Evolutionary conservation across 2,888 invertebrate species (phyloP), one percentile per base, ranked within the genome.

Genomic region (Drosophila mercatorum): DNA sequence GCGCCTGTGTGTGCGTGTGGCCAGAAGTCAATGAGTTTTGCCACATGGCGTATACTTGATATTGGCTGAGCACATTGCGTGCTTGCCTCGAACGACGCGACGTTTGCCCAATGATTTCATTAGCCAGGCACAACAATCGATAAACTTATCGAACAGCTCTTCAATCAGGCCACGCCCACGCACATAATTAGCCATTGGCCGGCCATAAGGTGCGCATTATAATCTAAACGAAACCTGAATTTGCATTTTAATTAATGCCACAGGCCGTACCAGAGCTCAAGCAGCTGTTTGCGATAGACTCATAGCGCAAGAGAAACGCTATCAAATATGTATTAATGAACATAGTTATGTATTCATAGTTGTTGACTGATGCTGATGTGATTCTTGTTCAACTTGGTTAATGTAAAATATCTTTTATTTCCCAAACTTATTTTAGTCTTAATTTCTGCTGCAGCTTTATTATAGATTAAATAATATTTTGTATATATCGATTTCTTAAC

Each of bases 11-110:
- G 40, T 28, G 36, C 55, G 61, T 72, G 46, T 43, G 55, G 72
- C 53, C 69, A 78, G 72, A 88, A 84, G 87, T 89, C 84, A 89
- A 87, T 84, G 84, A 80, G 72, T 83, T 87, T 76, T 64, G 81
- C 64, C 89, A 87, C 84, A 87, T 83, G 87, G 73, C 83, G 86
- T 83, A 72, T 81, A 68, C 87, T 74, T 72, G 76, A 75, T 79
- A 74, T 81, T 80, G 78, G 68, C 64, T 65, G 43, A 60, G 55
- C 71, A 49, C 34, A 65, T 67, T 76, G 77, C 72, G 79, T 74
- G 70, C 65, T 52, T 44, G 77, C 31, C 56, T 67, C 58, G 22
- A 17, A 34, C 43, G 46, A 49, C 62, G 72, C 56, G 36, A 40
- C 67, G 68, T 77, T 77, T 65, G 52, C 61, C n/a, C 83, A 86